Base-by-base conservation (phyloP, 2,797 vertebrate genomes). In the Novumbra hubbsi region DNA sequence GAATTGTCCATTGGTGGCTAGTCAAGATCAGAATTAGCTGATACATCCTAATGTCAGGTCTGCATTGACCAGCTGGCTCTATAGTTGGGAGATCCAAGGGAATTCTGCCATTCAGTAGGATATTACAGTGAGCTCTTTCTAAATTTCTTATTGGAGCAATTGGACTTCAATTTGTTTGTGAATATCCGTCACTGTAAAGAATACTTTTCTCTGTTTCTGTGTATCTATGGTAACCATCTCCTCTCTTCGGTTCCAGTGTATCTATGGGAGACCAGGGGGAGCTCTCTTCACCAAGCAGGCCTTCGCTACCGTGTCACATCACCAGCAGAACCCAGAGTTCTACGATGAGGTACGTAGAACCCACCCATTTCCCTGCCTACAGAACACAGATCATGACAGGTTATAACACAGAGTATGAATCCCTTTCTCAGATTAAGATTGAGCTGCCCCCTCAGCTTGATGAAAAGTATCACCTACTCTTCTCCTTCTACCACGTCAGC, bases 311-410 rank as follows among this genome's bases (percentile, higher is more conserved):
- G 97, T 99, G 76, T 85, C 98, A 49, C 98, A 99, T 88, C 98
- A 99, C 84, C 98, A 99, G 66, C 97, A 99, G 89, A 99, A 96
- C 88, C 98, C 98, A 2, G 97, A 99, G 85, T 98, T 99, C 88
- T 99, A 98, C 72, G 95, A 98, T 71, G 98, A 99, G 95, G 98
- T 99, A 86, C 89, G 52, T n/a, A 12, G 6, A 45, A 45, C 52
- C 21, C 7, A 28, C 45, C 73, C 75, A 1, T 5, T 3, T 48
- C 8, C 28, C 21, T 45, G 5, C 2, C 32, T 5, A 2, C 4
- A 52, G 17, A 57, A 21, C 4, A 16, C 16, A 16, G 2, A 7
- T 17, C 8, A 71, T 62, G 27, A 49, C 7, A 8, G 41, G 41
- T 45, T 7, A 45, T 45, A 19, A 12, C 24, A 17, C 2, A n/a